Base-by-base conservation (phyloP, 2,113 vertebrate species). In the Butorides virescens region DNA sequence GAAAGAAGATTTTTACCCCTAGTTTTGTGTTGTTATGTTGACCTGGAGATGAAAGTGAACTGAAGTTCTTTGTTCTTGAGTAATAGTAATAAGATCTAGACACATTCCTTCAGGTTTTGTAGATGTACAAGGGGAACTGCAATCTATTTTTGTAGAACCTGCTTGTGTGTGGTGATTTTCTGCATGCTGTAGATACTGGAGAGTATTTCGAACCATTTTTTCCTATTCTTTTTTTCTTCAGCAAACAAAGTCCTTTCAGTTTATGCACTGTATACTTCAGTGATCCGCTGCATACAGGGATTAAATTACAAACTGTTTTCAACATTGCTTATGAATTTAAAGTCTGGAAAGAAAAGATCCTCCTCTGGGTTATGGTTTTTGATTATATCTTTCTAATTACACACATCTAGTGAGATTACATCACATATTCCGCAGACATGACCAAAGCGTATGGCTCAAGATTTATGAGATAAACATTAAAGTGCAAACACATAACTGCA, bases 341-440 rank as follows among this genome's bases (percentile, higher is more conserved):
- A 94, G 63, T 62, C 70, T 94, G 82, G 61, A 86, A 92, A 90
- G 72, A 50, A 95, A 94, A 86, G 88, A 66, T 77, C 12, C 49
- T 68, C 61, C 83, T 80, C 83, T 70, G 87, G 94, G 89, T 96
- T 96, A 62, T 81, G 75, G 77, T 56, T 97, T 98, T 96, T 93
- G 83, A 98, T 97, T 94, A 82, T 90, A 95, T 95, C 93, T 97
- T 96, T 94, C 91, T 96, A 94, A 96, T 97, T 93, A 77, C 63
- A 96, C 85, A 79, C 82, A 95, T 96, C 87, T 96, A 95, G 66
- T 86, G 93, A 96, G 95, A 95, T 97, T 97, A 93, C 95, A 96
- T 98, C 97, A 97, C 76, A 18, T 97, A 71, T 98, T 98, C 97
- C 86, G 1, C 96, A 96, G 95, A 93, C 96, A 74, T 95, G 96